A percentile compares a stretch with the other conserved stretches of the same genome.
Conservation (phyloP, 2,797 vertebrate species). For the Typhlichthys eigenmanni region DNA sequence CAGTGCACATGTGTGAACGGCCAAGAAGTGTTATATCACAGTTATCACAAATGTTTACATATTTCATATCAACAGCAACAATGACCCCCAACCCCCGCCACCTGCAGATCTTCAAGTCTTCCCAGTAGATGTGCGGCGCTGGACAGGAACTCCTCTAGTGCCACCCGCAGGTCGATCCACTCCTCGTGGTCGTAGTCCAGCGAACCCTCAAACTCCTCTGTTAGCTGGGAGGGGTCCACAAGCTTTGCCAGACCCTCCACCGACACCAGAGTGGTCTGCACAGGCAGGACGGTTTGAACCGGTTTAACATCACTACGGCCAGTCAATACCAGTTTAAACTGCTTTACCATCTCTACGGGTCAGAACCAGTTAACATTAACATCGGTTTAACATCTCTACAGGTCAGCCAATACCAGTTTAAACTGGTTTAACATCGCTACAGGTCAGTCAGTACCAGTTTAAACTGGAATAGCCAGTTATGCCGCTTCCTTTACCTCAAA, state of each 20-base stretch:
- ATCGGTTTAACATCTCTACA: too few species aligned
- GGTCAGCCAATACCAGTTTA: too few species aligned
- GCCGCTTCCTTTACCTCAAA: conserved; percentile 84
- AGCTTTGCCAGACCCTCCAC: conserved; percentile 95
- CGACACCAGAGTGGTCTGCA: conserved; percentile 96
- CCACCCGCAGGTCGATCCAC: conserved; percentile 94
- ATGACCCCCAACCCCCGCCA: conserved; percentile 10
- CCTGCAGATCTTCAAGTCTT: conserved; percentile 91
- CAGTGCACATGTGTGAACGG: too few species aligned
- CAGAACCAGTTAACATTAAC: too few species aligned
- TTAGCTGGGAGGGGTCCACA: conserved; percentile 97
- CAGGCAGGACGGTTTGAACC: not conserved
- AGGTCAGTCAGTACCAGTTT: too few species aligned
- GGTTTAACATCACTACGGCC: too few species aligned
- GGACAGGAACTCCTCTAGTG: conserved; percentile 95
- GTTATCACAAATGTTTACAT: too few species aligned
- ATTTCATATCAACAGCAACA: not conserved
- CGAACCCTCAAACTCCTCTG: conserved; percentile 96
- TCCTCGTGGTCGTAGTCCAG: conserved; percentile 98
- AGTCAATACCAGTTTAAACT: too few species aligned
- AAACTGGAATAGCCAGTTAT: too few species aligned
- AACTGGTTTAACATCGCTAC: too few species aligned
- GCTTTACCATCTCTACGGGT: too few species aligned
- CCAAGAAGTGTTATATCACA: too few species aligned
- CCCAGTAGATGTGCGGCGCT: conserved; percentile 92